Percentiles rank a stretch among this genome's conserved stretches.
Evolutionary conservation across 2,797 vertebrate genomes (phyloP).

Genomic region (Paramormyrops hopkinsi): DNA sequence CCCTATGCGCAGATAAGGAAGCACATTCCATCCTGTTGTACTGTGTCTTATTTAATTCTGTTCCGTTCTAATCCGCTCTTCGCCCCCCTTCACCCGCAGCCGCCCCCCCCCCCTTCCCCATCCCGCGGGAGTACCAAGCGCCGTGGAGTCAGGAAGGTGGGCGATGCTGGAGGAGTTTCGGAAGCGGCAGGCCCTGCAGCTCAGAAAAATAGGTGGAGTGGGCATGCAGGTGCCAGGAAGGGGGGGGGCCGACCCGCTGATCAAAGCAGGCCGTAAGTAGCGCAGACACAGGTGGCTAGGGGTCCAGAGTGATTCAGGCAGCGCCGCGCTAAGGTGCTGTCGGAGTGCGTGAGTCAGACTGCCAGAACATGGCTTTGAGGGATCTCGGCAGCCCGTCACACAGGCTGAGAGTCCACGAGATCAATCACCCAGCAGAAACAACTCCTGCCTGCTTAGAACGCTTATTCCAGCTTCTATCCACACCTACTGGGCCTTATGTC

Average conservation of each 20-base stretch:
- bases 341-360: constrained; percentile 39
- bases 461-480: not conserved
- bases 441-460: not conserved
- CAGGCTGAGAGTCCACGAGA: constrained; percentile 8
- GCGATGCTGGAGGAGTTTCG: constrained; percentile 41
- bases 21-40: not conserved
- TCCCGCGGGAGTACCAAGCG: not conserved
- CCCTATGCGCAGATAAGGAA: not conserved
- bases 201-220: constrained; percentile 32
- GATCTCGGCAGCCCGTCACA: constrained; percentile 10
- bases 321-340: constrained; percentile 31
- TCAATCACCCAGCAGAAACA: constrained; percentile 36
- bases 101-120: no score
- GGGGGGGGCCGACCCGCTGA: constrained; percentile 55
- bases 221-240: constrained; percentile 56
- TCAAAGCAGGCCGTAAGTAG: constrained; percentile 56
- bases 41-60: not conserved
- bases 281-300: constrained; percentile 47
- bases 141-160: constrained; percentile 32
- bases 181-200: constrained; percentile 42
- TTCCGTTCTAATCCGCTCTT: not conserved
- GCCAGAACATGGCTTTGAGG: constrained; percentile 24
- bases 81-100: not conserved
- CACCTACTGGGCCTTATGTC: constrained; percentile 15
- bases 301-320: constrained; percentile 43